These are phyloP conservation scores for Lissocephala sabroskyi DNA, from an alignment of 2,888 invertebrate genomes.

Conservation along the genomic window DNA sequence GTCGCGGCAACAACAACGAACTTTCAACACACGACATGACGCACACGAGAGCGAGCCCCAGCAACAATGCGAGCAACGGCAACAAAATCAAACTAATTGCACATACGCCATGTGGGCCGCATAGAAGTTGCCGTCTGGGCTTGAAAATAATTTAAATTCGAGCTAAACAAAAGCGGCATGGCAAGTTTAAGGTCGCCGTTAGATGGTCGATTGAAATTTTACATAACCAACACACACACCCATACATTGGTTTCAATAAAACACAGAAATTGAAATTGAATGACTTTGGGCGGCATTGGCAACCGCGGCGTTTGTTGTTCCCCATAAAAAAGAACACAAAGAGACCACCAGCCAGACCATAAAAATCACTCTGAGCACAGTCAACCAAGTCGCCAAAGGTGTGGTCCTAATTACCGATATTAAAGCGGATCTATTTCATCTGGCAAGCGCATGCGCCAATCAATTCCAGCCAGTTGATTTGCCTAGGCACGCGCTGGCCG, in stretches of 20 bases:
- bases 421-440: constrained; percentile 68
- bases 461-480: constrained; percentile 10
- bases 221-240: constrained; percentile 3
- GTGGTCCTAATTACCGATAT: constrained; percentile 68
- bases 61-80: not conserved
- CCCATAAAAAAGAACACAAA: no score
- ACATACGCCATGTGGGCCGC: constrained; percentile 48
- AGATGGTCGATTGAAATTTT: not conserved
- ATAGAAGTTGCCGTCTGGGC: no score
- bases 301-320: no score
- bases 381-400: constrained; percentile 40
- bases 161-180: constrained; percentile 51
- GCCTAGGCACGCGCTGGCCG: constrained; percentile 37
- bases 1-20: constrained; percentile 18
- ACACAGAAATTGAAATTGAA: no score
- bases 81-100: constrained; percentile 46
- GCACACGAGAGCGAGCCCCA: constrained; percentile 13
- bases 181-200: constrained; percentile 58
- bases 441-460: constrained; percentile 7
- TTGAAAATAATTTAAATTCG: constrained; percentile 3
- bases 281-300: no score
- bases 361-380: constrained; percentile 19
- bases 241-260: no score
- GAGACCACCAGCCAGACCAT: no score
- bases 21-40: constrained; percentile 50